A percentile compares a stretch with the other conserved stretches of the same genome.
Evolutionary conservation across 2,888 invertebrate species (phyloP).

Genomic region (Acrobasis suavella): DNA sequence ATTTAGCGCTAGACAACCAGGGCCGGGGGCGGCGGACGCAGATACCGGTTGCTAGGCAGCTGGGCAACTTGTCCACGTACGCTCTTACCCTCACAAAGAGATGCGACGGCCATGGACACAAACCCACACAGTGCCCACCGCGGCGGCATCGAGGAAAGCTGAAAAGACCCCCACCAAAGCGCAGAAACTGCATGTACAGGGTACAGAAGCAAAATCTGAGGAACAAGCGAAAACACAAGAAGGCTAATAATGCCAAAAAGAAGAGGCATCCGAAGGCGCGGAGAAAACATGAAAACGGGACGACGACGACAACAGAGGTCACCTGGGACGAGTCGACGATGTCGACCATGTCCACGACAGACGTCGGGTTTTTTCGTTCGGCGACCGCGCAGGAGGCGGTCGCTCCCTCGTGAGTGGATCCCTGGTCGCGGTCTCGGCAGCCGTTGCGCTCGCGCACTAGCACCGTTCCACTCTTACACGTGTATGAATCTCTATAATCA

Average conservation of each 20-base stretch:
- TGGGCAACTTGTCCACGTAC: slow-evolving; percentile 89
- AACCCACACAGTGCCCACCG: slow-evolving; percentile 63
- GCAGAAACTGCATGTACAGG: slow-evolving; percentile 73
- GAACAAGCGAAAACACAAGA: slow-evolving; percentile 77
- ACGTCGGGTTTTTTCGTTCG: slow-evolving; percentile 82
- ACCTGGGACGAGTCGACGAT: slow-evolving; percentile 79
- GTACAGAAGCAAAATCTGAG: slow-evolving; percentile 71
- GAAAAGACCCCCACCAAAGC: slow-evolving; percentile 69
- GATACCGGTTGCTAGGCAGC: slow-evolving; percentile 84
- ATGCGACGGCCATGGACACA: slow-evolving; percentile 64
- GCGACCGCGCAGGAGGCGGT: slow-evolving; percentile 81
- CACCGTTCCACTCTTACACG: slow-evolving; percentile 76
- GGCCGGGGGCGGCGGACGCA: slow-evolving; percentile 89
- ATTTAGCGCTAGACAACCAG: slow-evolving; percentile 88
- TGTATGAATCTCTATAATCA: slow-evolving; percentile 68
- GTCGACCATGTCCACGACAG: slow-evolving; percentile 77
- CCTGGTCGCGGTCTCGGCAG: slow-evolving; percentile 74
- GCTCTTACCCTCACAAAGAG: slow-evolving; percentile 83
- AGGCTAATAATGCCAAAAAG: slow-evolving; percentile 74
- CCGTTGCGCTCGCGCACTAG: slow-evolving; percentile 78
- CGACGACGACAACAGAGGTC: slow-evolving; percentile 74
- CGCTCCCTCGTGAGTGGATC: slow-evolving; percentile 76
- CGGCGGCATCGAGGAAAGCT: slow-evolving; percentile 72
- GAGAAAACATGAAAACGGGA: slow-evolving; percentile 74
- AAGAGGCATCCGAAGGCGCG: slow-evolving; percentile 81